Conservation (phyloP, 64 coral and sea anemone species). For the Astreopora myriophthalma region DNA sequence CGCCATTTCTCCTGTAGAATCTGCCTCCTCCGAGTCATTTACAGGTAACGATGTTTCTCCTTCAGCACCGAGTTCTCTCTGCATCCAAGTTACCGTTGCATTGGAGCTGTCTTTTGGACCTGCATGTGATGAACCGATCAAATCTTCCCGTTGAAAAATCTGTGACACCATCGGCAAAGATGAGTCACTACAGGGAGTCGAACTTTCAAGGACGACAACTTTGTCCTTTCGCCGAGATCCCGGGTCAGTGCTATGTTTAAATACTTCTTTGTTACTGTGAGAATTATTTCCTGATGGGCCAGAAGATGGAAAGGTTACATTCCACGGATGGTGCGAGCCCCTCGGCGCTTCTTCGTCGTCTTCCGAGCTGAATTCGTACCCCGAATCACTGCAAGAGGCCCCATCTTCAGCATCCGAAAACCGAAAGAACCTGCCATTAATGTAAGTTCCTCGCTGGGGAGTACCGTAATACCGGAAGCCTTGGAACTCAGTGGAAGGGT, state of each 20-base stretch:
- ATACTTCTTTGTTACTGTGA: not conserved
- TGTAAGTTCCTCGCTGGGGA: not conserved
- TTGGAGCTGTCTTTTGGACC: not conserved
- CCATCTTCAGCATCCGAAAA: not conserved
- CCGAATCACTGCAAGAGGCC: conserved; percentile 23
- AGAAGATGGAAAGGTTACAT: not conserved
- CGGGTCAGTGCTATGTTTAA: conserved; percentile 15
- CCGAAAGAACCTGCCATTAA: conserved; percentile 16
- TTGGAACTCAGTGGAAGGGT: not conserved
- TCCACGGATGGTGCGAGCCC: not conserved
- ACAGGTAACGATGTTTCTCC: not conserved
- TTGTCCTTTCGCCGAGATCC: not conserved
- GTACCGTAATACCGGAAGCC: not conserved
- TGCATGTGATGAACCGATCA: not conserved
- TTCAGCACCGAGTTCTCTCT: too few relatives aligned
- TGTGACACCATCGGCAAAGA: not conserved
- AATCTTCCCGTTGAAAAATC: not conserved
- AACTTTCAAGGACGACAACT: not conserved
- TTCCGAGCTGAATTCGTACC: conserved; percentile 31
- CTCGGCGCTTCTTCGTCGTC: conserved; percentile 30
- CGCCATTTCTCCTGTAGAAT: not conserved
- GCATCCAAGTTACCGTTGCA: not conserved
- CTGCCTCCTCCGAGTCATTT: not conserved
- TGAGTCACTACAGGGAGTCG: not conserved
- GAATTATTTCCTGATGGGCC: not conserved